A percentile compares a stretch with the other conserved stretches of the same genome.
These are phyloP conservation scores for Mormyrops boulengeri DNA, from an alignment of 2,797 vertebrate species.

Conservation along the genomic window DNA sequence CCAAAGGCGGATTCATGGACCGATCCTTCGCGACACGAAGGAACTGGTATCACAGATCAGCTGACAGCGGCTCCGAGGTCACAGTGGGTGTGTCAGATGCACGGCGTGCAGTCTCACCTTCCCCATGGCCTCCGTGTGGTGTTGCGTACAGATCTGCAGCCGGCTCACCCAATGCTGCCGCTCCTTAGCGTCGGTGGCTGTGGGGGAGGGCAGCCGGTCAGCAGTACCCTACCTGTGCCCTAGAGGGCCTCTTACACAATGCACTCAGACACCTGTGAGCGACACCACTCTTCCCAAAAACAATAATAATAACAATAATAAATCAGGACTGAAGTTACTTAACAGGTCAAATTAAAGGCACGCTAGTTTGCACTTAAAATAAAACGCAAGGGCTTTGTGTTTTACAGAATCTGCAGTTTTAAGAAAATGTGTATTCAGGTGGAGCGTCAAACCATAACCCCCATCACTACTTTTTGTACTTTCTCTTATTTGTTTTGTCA, in stretches of 20 bases:
- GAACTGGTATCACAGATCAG: no score
- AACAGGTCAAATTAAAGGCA: background rate
- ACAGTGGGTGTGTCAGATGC: background rate
- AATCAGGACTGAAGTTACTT: background rate
- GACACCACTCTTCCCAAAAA: background rate
- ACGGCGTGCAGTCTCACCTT: constrained; percentile 66
- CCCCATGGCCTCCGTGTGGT: constrained; percentile 96
- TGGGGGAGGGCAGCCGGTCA: constrained; percentile 18
- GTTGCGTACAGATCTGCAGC: constrained; percentile 93
- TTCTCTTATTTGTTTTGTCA: background rate
- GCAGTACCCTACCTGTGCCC: background rate
- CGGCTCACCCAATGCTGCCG: constrained; percentile 98
- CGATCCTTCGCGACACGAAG: background rate
- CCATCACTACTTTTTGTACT: background rate
- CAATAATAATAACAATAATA: background rate
- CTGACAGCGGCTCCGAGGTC: background rate
- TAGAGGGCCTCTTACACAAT: background rate
- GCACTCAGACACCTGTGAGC: background rate
- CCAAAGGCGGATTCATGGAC: background rate
- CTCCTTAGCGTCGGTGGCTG: constrained; percentile 92
- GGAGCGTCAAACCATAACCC: background rate
- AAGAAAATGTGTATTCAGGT: background rate
- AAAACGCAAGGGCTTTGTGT: background rate
- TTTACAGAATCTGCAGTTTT: background rate
- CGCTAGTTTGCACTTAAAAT: background rate